A percentile compares a stretch with the other conserved stretches of the same genome.
Conservation (phyloP, 2,888 invertebrate species). For the Noctuana brunneofusca region DNA sequence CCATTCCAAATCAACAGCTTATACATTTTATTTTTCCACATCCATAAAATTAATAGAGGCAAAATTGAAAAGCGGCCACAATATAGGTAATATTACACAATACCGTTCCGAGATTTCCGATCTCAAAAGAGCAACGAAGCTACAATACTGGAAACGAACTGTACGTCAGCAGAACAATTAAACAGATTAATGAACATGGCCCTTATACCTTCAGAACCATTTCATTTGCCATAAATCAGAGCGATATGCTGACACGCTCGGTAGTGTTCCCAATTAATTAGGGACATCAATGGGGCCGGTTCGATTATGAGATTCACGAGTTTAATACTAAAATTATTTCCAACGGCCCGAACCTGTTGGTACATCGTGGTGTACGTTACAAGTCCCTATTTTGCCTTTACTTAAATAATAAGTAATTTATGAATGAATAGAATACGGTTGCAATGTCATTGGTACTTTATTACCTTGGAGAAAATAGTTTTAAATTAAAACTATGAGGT, state of each 20-base stretch:
- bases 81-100: background rate
- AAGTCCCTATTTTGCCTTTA: no score
- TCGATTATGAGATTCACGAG: conserved; percentile 46
- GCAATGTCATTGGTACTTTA: no score
- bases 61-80: background rate
- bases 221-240: conserved; percentile 65
- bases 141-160: conserved; percentile 45
- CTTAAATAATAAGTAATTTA: no score
- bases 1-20: no score
- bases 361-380: background rate
- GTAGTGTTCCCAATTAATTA: conserved; percentile 72
- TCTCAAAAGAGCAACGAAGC: conserved; percentile 2
- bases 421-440: no score
- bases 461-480: no score
- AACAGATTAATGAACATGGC: conserved; percentile 61
- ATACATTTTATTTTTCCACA: background rate
- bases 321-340: conserved; percentile 35
- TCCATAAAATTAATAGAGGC: background rate
- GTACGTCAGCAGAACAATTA: conserved; percentile 59
- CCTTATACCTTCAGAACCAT: conserved; percentile 54
- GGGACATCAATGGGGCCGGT: conserved; percentile 63
- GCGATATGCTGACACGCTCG: conserved; percentile 55
- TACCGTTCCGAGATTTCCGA: conserved; percentile 8
- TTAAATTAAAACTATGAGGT: no score
- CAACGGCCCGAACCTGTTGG: conserved; percentile 5